Evolutionary conservation across 2,888 invertebrate species (phyloP).

Genomic region (Clusia tigrina): DNA sequence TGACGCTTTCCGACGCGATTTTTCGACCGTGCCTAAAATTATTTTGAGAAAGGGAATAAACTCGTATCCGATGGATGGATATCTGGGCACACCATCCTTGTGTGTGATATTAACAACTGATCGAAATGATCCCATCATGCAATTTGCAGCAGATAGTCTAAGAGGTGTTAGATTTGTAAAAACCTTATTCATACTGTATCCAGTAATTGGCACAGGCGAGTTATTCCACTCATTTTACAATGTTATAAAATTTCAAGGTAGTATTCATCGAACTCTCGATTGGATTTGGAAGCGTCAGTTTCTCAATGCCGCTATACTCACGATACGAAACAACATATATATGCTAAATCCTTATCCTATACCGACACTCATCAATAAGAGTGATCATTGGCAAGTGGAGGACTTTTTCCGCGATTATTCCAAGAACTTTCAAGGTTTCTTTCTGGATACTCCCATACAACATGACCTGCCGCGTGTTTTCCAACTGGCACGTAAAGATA

Average conservation of each 20-base stretch:
- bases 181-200: constrained; percentile 49
- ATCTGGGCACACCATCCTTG: constrained; percentile 47
- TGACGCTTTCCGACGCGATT: constrained; percentile 36
- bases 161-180: constrained; percentile 43
- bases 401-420: constrained; percentile 41
- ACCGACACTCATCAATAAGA: constrained; percentile 41
- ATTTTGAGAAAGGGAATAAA: constrained; percentile 34
- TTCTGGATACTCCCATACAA: constrained; percentile 42
- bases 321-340: constrained; percentile 43
- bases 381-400: constrained; percentile 37
- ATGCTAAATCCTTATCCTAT: constrained; percentile 48
- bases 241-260: no score
- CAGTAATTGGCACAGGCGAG: constrained; percentile 28
- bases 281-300: constrained; percentile 53
- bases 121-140: constrained; percentile 48
- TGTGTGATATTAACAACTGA: constrained; percentile 49
- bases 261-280: constrained; percentile 33
- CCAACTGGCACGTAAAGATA: constrained; percentile 19
- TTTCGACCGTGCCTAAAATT: constrained; percentile 42
- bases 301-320: constrained; percentile 43
- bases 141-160: constrained; percentile 44
- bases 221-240: constrained; percentile 30
- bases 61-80: constrained; percentile 37
- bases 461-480: constrained; percentile 55
- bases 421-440: constrained; percentile 46